phyloP scores from a whole-genome alignment of 2,888 invertebrate species.

The Drosophila melanocephala region DNA sequence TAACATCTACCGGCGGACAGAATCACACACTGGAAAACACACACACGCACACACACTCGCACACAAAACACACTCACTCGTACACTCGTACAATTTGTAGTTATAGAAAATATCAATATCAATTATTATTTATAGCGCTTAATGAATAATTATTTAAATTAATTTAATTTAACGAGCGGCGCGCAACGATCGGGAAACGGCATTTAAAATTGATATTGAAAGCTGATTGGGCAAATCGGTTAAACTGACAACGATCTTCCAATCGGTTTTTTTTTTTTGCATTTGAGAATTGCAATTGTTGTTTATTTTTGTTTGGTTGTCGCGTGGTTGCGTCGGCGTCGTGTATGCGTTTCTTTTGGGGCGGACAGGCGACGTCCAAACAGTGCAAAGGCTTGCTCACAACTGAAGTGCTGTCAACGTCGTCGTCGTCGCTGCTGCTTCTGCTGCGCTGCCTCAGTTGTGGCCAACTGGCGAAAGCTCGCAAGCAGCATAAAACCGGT shows the following conservation, averaged over 20 bases:
- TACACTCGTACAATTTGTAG: constrained; percentile 17
- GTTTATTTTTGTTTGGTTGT: constrained; percentile 30
- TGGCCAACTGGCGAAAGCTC: constrained; percentile 47
- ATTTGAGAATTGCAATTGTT: constrained; percentile 37
- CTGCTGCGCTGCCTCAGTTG: constrained; percentile 42
- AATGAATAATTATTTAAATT: constrained; percentile 57
- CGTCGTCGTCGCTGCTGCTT: constrained; percentile 29
- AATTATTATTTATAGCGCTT: constrained; percentile 44
- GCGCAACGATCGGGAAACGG: constrained; percentile 49
- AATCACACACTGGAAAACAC: constrained; percentile 15
- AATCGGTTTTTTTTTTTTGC: constrained; percentile 22
- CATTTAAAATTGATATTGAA: constrained; percentile 19
- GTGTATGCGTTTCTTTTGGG: constrained; percentile 30
- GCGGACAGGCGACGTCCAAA: constrained; percentile 67
- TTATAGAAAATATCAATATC: constrained; percentile 43
- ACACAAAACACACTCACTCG: constrained; percentile 4
- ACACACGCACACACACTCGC: constrained; percentile 22
- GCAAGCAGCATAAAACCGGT: constrained; percentile 40
- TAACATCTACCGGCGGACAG: constrained; percentile 67
- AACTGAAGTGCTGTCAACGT: constrained; percentile 67
- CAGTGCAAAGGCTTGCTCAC: constrained; percentile 81
- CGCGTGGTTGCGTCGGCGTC: constrained; percentile 43
- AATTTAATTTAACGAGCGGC: constrained; percentile 59
- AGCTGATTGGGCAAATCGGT: constrained; percentile 37
- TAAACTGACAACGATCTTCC: constrained; percentile 9